Conservation (phyloP, 2,113 vertebrate species). For the Chascanopsetta lugubris region DNA sequence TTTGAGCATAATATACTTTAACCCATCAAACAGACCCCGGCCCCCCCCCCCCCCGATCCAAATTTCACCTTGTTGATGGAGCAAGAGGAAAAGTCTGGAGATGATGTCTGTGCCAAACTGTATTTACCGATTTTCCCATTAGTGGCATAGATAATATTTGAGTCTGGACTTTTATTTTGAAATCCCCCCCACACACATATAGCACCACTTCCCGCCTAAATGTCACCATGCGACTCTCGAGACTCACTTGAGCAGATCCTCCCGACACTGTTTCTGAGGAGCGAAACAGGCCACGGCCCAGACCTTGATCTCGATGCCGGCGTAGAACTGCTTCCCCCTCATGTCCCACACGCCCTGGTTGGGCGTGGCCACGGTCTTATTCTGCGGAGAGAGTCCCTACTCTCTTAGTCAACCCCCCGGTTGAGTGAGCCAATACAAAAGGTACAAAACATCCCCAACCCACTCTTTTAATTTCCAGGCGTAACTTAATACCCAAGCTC, state of each 20-base stretch:
- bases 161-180: too few species aligned
- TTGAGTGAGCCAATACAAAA: slow-evolving; percentile 58
- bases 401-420: slow-evolving; percentile 80
- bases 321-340: slow-evolving; percentile 99
- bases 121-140: too few species aligned
- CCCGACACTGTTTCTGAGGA: slow-evolving; percentile 97
- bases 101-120: too few species aligned
- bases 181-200: too few species aligned
- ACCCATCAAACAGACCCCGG: too few species aligned
- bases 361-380: slow-evolving; percentile 98
- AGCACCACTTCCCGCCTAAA: too few species aligned
- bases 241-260: slow-evolving; percentile 98
- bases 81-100: too few species aligned
- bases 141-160: too few species aligned
- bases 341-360: slow-evolving; percentile 99
- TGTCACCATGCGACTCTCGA: too few species aligned
- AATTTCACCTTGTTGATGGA: too few species aligned
- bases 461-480: neutral
- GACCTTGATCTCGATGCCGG: slow-evolving; percentile 99
- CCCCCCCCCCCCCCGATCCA: too few species aligned
- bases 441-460: slow-evolving; percentile 3
- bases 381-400: slow-evolving; percentile 87
- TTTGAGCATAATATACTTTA: too few species aligned
- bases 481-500: neutral
- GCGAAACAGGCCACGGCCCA: slow-evolving; percentile 99